Percentiles rank a stretch among this genome's conserved stretches.
Evolutionary conservation across 2,888 invertebrate species (phyloP).

Genomic region (Adelognathus sp.): DNA sequence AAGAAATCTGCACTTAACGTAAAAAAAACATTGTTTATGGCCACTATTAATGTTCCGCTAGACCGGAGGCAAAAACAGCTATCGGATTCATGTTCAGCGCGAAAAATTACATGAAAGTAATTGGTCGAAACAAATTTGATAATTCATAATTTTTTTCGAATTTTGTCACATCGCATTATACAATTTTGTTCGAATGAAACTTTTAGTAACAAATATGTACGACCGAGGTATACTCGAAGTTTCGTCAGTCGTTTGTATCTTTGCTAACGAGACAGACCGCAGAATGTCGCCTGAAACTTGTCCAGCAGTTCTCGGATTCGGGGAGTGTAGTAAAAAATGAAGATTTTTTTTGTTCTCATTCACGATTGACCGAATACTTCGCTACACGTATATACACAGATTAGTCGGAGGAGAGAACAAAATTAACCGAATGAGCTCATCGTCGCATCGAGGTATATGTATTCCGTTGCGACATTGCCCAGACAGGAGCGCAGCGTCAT

Average conservation of each 20-base stretch:
- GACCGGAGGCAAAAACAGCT: too few relatives aligned
- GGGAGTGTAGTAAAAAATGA: background rate
- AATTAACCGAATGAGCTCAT: conserved; percentile 55
- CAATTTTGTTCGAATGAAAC: too few relatives aligned
- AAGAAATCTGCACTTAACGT: too few relatives aligned
- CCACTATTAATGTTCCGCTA: too few relatives aligned
- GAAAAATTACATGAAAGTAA: too few relatives aligned
- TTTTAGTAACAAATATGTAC: too few relatives aligned
- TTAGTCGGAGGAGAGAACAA: background rate
- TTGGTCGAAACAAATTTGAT: too few relatives aligned
- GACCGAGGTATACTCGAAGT: conserved; percentile 9
- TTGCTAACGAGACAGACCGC: conserved; percentile 2
- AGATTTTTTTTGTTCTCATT: background rate
- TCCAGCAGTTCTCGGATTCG: background rate
- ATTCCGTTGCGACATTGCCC: too few relatives aligned
- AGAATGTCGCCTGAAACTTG: background rate
- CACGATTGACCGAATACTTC: background rate
- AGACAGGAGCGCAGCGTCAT: background rate
- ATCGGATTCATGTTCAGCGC: too few relatives aligned
- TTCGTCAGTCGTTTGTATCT: background rate
- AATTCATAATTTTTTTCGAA: too few relatives aligned
- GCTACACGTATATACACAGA: background rate
- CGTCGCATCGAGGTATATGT: conserved; percentile 21
- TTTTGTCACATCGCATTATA: too few relatives aligned
- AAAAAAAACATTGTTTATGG: too few relatives aligned